Percentiles rank a stretch among this genome's conserved stretches.
Conservation (phyloP, 2,888 invertebrate genomes). For the Hirtodrosophila cameraria region DNA sequence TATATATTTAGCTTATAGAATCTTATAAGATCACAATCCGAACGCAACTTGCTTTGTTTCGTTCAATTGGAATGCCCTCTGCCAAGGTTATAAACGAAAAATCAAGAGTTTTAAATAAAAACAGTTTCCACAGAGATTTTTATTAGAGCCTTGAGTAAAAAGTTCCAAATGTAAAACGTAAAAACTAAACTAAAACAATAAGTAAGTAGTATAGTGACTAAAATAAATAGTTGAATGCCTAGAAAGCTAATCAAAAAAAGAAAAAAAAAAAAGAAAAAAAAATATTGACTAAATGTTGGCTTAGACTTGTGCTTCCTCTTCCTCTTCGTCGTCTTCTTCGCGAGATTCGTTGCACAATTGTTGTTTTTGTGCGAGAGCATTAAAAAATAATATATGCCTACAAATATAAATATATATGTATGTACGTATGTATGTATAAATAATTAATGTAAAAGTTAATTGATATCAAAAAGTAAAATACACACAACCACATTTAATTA, state of each 20-base stretch:
- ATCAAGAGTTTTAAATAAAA: slow-evolving; percentile 11
- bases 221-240: slow-evolving; percentile 30
- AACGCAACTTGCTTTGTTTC: no score
- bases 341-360: slow-evolving; percentile 58
- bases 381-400: slow-evolving; percentile 36
- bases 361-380: slow-evolving; percentile 53
- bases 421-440: slow-evolving; percentile 21
- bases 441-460: slow-evolving; percentile 50
- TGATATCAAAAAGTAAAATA: slow-evolving; percentile 68
- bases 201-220: slow-evolving; percentile 54
- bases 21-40: no score
- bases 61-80: no score
- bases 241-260: slow-evolving; percentile 42
- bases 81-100: no score
- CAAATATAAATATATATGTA: not conserved
- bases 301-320: slow-evolving; percentile 42
- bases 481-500: slow-evolving; percentile 75
- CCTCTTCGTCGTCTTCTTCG: slow-evolving; percentile 39
- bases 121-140: slow-evolving; percentile 43
- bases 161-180: slow-evolving; percentile 10
- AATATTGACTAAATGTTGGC: slow-evolving; percentile 64
- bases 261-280: no score
- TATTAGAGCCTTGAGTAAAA: slow-evolving; percentile 46
- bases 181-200: slow-evolving; percentile 25
- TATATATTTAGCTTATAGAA: no score